A percentile compares a stretch with the other conserved stretches of the same genome.
Conservation (phyloP, 2,797 vertebrate species). For the Hydrolagus colliei region DNA sequence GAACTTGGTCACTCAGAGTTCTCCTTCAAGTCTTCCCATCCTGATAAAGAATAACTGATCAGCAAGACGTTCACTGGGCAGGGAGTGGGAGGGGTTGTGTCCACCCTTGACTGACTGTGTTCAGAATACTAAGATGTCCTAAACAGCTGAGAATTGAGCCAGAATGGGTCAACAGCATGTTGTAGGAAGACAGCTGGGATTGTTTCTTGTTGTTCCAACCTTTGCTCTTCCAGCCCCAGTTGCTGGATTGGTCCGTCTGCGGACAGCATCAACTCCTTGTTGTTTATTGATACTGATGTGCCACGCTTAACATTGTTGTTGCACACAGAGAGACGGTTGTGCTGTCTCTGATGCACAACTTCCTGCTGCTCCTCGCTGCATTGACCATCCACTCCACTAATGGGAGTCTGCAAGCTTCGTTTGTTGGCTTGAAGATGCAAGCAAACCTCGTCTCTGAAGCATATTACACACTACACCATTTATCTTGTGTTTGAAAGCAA, state of each 20-base stretch:
- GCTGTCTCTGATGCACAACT: background rate
- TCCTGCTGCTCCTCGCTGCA: background rate
- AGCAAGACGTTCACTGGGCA: too few species aligned
- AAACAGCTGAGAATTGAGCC: background rate
- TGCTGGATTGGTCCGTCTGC: background rate
- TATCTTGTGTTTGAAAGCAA: too few species aligned
- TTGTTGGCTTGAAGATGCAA: background rate
- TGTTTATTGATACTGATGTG: background rate
- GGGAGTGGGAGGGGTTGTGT: too few species aligned
- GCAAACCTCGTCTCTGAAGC: background rate
- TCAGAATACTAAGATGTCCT: too few species aligned
- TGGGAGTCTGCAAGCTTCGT: background rate
- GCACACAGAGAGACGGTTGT: background rate
- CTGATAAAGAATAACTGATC: too few species aligned
- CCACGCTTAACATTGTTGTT: background rate
- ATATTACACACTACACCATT: background rate
- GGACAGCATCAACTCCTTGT: background rate
- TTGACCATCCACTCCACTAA: background rate
- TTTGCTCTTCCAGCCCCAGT: background rate
- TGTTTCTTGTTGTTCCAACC: background rate
- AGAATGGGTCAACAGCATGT: background rate
- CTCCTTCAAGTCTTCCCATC: too few species aligned
- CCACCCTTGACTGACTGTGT: too few species aligned
- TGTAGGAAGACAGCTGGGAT: background rate
- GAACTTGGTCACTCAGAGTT: too few species aligned